A percentile compares a stretch with the other conserved stretches of the same genome.
Conservation (phyloP, 2,888 invertebrate genomes). For the Trissonchulus sp. region DNA sequence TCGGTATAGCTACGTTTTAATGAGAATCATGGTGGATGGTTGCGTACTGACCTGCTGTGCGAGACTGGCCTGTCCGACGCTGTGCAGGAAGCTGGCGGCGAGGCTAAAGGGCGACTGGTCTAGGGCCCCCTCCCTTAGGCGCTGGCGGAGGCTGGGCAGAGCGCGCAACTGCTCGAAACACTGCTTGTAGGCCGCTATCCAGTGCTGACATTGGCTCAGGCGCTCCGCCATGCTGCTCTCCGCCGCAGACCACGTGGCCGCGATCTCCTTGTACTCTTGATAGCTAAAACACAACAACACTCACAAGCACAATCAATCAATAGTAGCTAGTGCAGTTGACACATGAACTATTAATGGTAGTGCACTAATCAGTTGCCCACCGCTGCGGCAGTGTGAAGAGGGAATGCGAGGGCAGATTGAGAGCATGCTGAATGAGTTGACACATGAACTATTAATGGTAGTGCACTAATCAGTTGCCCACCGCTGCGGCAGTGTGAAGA, state of each 20-base stretch:
- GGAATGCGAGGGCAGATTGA: neutral
- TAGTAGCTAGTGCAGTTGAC: too few relatives aligned
- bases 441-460: too few relatives aligned
- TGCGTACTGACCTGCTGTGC: neutral
- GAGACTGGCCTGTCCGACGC: neutral
- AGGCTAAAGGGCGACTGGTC: neutral
- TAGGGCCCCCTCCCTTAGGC: neutral
- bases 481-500: slow-evolving; percentile 14
- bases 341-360: too few relatives aligned
- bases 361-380: too few relatives aligned
- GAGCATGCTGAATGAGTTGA: too few relatives aligned
- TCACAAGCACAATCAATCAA: too few relatives aligned
- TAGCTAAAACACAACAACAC: neutral
- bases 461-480: too few relatives aligned
- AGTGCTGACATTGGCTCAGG: neutral
- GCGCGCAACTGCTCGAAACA: neutral
- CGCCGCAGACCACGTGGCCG: neutral
- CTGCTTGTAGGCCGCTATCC: neutral
- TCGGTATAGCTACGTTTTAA: too few relatives aligned
- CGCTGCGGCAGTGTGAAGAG: slow-evolving; percentile 12
- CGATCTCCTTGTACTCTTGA: neutral
- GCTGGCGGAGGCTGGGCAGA: neutral
- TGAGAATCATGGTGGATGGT: too few relatives aligned
- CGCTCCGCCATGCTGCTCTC: neutral
- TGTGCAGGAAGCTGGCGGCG: neutral